These are phyloP conservation scores for Macropus fuliginosus DNA, from an alignment of 2,797 vertebrate species.

Conservation along the genomic window DNA sequence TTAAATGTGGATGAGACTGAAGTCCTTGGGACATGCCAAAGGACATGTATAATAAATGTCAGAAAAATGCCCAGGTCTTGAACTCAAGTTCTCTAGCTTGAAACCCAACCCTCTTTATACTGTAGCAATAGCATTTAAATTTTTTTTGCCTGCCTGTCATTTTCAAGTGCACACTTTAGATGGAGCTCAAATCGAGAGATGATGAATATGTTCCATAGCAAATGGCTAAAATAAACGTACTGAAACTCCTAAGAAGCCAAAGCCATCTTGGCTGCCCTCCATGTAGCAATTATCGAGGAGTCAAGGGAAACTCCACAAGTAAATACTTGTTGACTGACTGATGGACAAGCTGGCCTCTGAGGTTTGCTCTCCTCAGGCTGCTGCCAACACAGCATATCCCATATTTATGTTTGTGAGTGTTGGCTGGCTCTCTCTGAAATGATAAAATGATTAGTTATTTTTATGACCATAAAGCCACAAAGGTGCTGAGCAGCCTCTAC, in stretches of 20 bases:
- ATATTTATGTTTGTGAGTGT: not conserved
- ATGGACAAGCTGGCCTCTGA: not conserved
- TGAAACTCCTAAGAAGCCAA: not conserved
- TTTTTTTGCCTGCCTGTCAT: not conserved
- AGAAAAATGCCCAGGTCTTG: not conserved
- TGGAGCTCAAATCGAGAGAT: not conserved
- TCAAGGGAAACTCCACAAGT: not conserved
- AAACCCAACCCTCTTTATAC: not conserved
- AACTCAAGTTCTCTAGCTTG: not conserved
- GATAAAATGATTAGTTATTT: slow-evolving; percentile 5
- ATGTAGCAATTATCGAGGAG: not conserved
- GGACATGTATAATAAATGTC: not conserved
- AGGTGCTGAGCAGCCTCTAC: not conserved
- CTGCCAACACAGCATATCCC: not conserved
- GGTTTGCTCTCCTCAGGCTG: not conserved
- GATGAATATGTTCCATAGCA: not conserved
- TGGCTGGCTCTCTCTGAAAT: not conserved
- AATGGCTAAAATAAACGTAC: not conserved
- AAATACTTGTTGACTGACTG: not conserved
- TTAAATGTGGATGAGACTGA: not conserved
- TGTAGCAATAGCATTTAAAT: not conserved
- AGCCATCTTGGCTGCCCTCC: not conserved
- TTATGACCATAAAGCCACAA: slow-evolving; percentile 1
- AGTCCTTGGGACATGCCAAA: not conserved
- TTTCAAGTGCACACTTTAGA: slow-evolving; percentile 12